phyloP scores from a whole-genome alignment of 2,113 vertebrate species.

The Dryoscopus gambensis region DNA sequence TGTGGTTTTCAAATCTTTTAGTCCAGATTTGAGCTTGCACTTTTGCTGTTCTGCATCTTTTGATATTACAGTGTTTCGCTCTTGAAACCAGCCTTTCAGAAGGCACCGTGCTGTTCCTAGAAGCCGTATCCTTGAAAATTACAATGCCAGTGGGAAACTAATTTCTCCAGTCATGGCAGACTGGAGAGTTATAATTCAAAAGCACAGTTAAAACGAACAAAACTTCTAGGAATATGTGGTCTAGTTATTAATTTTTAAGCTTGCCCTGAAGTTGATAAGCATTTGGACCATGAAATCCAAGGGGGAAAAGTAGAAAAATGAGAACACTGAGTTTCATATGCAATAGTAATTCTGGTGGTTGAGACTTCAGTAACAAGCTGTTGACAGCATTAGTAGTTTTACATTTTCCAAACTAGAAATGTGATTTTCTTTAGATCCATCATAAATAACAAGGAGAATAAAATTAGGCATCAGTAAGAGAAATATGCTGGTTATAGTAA shows the following conservation, averaged over 20 bases:
- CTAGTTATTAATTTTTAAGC: neutral
- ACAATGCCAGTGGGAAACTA: neutral
- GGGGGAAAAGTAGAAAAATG: neutral
- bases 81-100: neutral
- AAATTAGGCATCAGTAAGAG: neutral
- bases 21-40: neutral
- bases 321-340: neutral
- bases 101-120: neutral
- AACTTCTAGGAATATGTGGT: neutral
- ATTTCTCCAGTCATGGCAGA: neutral
- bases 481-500: neutral
- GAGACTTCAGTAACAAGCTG: neutral
- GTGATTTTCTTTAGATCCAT: neutral
- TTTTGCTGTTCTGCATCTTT: conserved; percentile 4
- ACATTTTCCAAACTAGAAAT: neutral
- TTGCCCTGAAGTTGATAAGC: neutral
- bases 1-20: neutral
- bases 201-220: neutral
- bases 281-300: neutral
- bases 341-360: neutral
- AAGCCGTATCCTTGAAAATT: neutral
- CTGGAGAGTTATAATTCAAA: neutral
- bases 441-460: neutral
- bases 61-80: neutral
- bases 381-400: neutral